A percentile compares a stretch with the other conserved stretches of the same genome.
These are phyloP conservation scores for Ophion costatus DNA, from an alignment of 2,888 invertebrate species.

Conservation along the genomic window DNA sequence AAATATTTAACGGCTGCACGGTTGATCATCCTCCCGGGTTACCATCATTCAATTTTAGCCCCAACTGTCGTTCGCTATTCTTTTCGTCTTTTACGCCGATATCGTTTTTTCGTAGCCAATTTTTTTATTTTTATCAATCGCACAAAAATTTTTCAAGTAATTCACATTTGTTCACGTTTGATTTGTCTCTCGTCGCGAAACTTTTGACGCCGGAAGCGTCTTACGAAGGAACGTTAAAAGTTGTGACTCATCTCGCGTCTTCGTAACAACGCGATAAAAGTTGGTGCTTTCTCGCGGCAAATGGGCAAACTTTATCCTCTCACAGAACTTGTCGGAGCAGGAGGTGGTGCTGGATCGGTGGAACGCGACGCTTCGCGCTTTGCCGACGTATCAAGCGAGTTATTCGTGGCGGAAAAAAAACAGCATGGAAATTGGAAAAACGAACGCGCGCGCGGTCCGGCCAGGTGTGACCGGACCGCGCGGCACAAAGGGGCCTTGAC, in stretches of 20 bases:
- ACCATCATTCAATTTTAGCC: neutral
- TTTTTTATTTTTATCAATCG: neutral
- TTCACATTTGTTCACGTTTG: conserved; percentile 5
- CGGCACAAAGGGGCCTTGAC: no score
- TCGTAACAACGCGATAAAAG: conserved; percentile 77
- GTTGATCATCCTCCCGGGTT: neutral
- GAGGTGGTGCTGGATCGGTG: neutral
- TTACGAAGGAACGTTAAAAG: conserved; percentile 60
- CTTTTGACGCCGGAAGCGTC: neutral
- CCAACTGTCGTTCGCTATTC: neutral
- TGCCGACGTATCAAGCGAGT: neutral
- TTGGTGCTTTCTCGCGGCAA: conserved; percentile 72
- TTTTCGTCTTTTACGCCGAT: neutral
- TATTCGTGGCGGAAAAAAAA: no score
- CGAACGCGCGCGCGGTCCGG: no score
- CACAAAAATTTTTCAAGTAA: neutral
- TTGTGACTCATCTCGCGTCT: conserved; percentile 52
- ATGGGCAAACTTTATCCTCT: conserved; percentile 76
- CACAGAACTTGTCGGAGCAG: conserved; percentile 24
- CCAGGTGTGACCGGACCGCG: no score
- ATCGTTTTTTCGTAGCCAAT: neutral
- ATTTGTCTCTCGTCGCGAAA: conserved; percentile 17
- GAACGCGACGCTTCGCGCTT: conserved; percentile 32
- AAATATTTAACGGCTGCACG: neutral
- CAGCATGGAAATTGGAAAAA: no score